Evolutionary conservation across 2,113 vertebrate genomes (phyloP), one percentile per base, ranked within the genome.

Genomic region (Pterocles orientalis): DNA sequence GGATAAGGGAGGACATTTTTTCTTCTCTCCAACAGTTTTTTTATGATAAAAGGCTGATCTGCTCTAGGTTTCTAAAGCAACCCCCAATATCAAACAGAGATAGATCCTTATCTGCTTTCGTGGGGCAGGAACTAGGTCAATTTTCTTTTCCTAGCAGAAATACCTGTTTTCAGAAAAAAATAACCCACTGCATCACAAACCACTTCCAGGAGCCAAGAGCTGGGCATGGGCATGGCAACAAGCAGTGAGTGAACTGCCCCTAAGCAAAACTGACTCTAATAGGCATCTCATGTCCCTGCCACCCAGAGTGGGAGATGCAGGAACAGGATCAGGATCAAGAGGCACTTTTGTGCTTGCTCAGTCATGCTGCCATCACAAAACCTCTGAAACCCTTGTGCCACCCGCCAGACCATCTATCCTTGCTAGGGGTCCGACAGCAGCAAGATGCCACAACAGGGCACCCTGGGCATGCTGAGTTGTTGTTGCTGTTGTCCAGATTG

Each of bases 11-110:
- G 43, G 72, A 85, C 69, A n/a, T 8, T 50, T 70, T 79, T 88
- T 61, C 43, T 82, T 85, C 36, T 58, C n/a, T 88, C n/a, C 47
- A 45, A 17, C 7, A 18, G 50, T 18, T 56, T 82, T 82, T 72
- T 93, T 70, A 61, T 54, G 62, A 92, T 53, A 95, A 86, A 94
- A 90, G 31, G 18, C 50, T 93, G 79, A 90, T 70, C 56, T 87
- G 75, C 71, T 94, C 94, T 82, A 89, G 12, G 34, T 34, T 95
- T 89, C 69, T 92, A 93, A 82, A 88, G 48, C 80, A 92, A 56
- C n/a, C 12, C 36, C 5, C 19, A 23, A 6, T 95, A 94, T 92
- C 66, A 86, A 79, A 71, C 2, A 31, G n/a, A 60, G 57, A 34
- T 41, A n/a, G 26, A 88, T 65, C 43, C 56, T 81, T 81, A 78